Evolutionary conservation across 2,113 vertebrate species (phyloP).

Genomic region (Lasiurus borealis): DNA sequence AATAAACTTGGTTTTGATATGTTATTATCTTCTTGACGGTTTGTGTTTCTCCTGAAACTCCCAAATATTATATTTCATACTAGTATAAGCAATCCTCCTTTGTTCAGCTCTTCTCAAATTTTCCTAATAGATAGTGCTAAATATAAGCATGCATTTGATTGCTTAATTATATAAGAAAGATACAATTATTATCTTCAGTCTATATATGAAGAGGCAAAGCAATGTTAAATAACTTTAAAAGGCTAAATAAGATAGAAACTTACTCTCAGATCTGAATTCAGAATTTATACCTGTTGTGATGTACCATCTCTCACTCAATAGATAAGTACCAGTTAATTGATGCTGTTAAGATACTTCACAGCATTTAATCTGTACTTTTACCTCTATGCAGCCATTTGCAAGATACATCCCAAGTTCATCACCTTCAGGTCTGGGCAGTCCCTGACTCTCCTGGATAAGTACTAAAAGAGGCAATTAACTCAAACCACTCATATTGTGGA

Average conservation of each 20-base stretch:
- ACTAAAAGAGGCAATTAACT: constrained; percentile 51
- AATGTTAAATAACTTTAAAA: constrained; percentile 28
- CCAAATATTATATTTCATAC: neutral
- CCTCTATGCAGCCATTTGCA: neutral
- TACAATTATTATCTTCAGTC: neutral
- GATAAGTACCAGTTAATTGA: constrained; percentile 45
- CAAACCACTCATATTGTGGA: constrained; percentile 22
- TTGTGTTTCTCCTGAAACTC: neutral
- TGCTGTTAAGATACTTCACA: neutral
- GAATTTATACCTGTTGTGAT: neutral
- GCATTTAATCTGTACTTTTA: constrained; percentile 49
- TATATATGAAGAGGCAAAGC: neutral
- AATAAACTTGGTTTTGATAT: neutral
- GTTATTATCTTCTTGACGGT: neutral
- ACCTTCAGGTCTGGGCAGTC: neutral
- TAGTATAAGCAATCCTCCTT: too few species aligned
- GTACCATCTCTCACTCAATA: neutral
- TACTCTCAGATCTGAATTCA: neutral
- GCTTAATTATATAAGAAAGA: neutral
- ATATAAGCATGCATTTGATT: neutral
- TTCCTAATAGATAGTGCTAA: neutral
- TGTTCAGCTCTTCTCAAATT: too few species aligned
- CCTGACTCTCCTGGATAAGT: constrained; percentile 1
- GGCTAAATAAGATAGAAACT: constrained; percentile 32
- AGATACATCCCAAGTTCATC: constrained; percentile 4